Evolutionary conservation across 2,113 vertebrate species (phyloP).

Genomic region (Gobio gobio): DNA sequence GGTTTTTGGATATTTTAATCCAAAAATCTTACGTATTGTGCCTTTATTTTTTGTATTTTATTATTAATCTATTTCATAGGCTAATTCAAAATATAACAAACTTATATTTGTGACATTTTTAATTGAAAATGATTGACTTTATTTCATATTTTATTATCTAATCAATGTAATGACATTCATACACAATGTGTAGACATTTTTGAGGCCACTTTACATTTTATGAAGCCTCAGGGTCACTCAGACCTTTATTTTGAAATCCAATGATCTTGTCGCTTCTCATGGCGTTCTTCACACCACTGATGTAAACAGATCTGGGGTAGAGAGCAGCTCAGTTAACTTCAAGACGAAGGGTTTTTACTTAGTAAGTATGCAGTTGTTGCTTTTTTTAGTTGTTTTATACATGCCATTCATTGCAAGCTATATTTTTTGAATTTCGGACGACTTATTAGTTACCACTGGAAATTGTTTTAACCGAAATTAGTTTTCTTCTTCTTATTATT

Average conservation of each 20-base stretch:
- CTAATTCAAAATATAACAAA: too few relatives aligned
- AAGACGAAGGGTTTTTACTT: neutral
- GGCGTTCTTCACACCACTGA: neutral
- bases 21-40: too few relatives aligned
- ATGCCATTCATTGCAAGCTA: neutral
- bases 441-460: neutral
- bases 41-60: too few relatives aligned
- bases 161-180: neutral
- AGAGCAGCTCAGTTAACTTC: neutral
- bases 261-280: neutral
- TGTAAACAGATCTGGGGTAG: neutral
- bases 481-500: neutral
- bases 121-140: neutral
- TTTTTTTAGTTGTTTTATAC: neutral
- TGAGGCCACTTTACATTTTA: neutral
- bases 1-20: too few relatives aligned
- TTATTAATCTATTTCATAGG: too few relatives aligned
- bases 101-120: neutral
- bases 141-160: neutral
- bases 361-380: neutral
- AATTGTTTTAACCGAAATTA: neutral
- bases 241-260: conserved; percentile 35
- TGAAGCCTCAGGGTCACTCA: too few relatives aligned
- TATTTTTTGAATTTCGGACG: neutral
- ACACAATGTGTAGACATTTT: neutral